Evolutionary conservation across 2,113 vertebrate species (phyloP).

Genomic region (Dunckerocampus dactyliophorus): DNA sequence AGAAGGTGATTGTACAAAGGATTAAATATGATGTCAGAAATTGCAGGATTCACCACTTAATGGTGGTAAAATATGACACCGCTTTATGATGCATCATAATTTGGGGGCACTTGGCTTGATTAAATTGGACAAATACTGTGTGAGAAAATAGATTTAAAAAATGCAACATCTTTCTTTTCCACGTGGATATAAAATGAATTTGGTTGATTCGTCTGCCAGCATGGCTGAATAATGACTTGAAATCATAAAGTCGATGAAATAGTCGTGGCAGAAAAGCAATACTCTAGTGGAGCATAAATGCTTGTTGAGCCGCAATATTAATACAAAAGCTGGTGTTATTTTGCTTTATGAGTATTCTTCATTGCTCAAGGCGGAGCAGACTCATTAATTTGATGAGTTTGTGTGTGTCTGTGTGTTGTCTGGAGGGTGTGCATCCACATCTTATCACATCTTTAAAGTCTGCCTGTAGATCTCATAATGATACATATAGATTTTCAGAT

Average conservation of each 20-base stretch:
- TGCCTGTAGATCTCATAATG: background rate
- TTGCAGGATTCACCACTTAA: slow-evolving; percentile 4
- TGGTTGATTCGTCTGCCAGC: background rate
- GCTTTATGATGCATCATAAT: slow-evolving; percentile 5
- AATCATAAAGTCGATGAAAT: slow-evolving; percentile 22
- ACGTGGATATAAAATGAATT: background rate
- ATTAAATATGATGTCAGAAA: slow-evolving; percentile 17
- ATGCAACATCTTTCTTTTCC: background rate
- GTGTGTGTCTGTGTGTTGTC: background rate
- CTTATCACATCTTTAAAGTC: background rate
- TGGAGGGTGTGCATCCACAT: background rate
- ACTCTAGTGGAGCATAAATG: slow-evolving; percentile 10
- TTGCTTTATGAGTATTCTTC: slow-evolving; percentile 16
- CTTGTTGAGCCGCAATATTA: slow-evolving; percentile 24
- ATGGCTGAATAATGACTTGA: slow-evolving; percentile 20
- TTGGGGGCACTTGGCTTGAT: slow-evolving; percentile 13
- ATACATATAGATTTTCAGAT: background rate
- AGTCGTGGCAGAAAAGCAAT: slow-evolving; percentile 7
- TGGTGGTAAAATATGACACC: background rate
- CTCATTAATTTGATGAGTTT: slow-evolving; percentile 3
- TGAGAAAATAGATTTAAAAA: slow-evolving; percentile 7
- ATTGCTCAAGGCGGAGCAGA: background rate
- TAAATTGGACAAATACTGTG: background rate
- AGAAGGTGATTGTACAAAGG: slow-evolving; percentile 9
- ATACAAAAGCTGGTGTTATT: slow-evolving; percentile 23